Percentiles rank a stretch among this genome's conserved stretches.
Evolutionary conservation across 1,140 invertebrate species (phyloP).

Genomic region (Eufriesea mexicana): DNA sequence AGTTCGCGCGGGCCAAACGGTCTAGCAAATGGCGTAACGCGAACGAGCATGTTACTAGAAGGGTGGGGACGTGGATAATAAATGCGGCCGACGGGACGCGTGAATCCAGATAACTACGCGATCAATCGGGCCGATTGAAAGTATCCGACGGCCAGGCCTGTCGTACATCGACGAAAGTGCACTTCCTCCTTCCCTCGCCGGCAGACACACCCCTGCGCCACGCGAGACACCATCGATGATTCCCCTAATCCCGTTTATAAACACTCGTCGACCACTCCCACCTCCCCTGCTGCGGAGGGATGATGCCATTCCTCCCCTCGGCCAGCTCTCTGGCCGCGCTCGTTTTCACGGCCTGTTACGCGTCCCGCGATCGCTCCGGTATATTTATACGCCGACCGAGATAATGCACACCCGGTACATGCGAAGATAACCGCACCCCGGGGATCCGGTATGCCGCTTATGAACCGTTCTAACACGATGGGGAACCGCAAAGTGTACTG

Average conservation of each 20-base stretch:
- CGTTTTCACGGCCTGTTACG: slow-evolving; percentile 55
- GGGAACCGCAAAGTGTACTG: slow-evolving; percentile 80
- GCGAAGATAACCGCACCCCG: slow-evolving; percentile 80
- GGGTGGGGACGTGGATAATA: slow-evolving; percentile 7
- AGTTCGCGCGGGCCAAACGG: not conserved
- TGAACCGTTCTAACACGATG: slow-evolving; percentile 80
- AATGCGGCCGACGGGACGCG: slow-evolving; percentile 36
- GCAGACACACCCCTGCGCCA: slow-evolving; percentile 42
- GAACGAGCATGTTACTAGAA: not conserved
- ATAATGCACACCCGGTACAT: slow-evolving; percentile 80
- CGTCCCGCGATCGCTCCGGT: slow-evolving; percentile 39
- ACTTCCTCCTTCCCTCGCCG: not conserved
- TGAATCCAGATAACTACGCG: slow-evolving; percentile 60
- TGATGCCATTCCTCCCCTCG: slow-evolving; percentile 53
- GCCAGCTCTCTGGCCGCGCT: not conserved
- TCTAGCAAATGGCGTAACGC: not conserved
- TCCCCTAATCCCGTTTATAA: slow-evolving; percentile 79
- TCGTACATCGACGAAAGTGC: slow-evolving; percentile 29
- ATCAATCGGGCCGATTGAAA: slow-evolving; percentile 62
- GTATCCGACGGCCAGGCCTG: slow-evolving; percentile 46
- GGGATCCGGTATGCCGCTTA: slow-evolving; percentile 75
- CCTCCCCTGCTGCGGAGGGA: slow-evolving; percentile 45
- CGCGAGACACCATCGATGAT: slow-evolving; percentile 62
- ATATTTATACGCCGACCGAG: slow-evolving; percentile 74
- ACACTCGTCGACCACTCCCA: slow-evolving; percentile 77